Conservation (phyloP, 2,797 vertebrate species). For the Ctenosaura bakeri region DNA sequence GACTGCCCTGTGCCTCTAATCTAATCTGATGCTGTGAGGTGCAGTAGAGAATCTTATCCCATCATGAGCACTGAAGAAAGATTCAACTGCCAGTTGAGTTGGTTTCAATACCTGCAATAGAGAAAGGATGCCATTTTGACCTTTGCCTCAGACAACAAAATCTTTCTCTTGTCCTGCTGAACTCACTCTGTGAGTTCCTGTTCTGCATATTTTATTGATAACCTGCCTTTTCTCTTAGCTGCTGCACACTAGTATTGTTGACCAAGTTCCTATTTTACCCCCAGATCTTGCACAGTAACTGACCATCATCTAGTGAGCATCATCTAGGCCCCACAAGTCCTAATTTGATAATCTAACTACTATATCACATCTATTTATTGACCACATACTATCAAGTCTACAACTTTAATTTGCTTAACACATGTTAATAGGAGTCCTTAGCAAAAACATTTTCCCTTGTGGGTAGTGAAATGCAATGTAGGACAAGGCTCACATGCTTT, state of each 20-base stretch:
- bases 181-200: background rate
- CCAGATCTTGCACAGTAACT: background rate
- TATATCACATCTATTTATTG: background rate
- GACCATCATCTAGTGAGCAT: background rate
- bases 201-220: background rate
- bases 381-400: background rate
- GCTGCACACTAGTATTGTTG: background rate
- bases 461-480: background rate
- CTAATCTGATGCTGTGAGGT: background rate
- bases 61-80: background rate
- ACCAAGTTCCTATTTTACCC: background rate
- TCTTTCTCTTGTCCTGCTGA: background rate
- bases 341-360: background rate
- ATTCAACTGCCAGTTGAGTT: background rate
- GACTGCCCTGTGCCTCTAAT: background rate
- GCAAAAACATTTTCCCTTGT: background rate
- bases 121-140: background rate
- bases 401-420: background rate
- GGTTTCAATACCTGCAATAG: background rate
- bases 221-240: background rate
- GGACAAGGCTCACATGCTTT: background rate
- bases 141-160: background rate
- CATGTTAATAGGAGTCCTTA: background rate
- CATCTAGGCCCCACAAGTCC: no score
- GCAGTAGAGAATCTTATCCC: background rate